Base-by-base conservation (phyloP, 2,113 vertebrate genomes). In the Daboia siamensis region DNA sequence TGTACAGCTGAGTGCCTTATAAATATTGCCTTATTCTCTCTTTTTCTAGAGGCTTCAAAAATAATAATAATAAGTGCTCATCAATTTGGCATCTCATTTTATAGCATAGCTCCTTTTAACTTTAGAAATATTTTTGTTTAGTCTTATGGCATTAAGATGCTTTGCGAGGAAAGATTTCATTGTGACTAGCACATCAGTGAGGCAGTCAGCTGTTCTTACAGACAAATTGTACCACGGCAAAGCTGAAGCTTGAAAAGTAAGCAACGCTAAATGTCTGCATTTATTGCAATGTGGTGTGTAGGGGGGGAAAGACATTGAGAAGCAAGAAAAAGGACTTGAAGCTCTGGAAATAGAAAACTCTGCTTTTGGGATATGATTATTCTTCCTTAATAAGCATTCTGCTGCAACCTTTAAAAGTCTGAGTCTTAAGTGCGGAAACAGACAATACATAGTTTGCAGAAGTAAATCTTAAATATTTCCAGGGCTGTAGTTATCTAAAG, bases 1-100 rank as follows among this genome's bases (percentile, higher is more conserved):
- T n/a, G 15, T 61, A 46, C 87, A 55, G 85, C 54, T 11, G 56
- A 93, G 87, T n/a, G 48, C 87, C 91, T 89, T 56, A 86, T 91
- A 89, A 91, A 89, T 88, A 84, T 91, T 84, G 64, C 86, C 88
- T 91, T 91, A 87, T 91, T 87, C 90, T 89, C n/a, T 44, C 17
- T 84, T 51, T 90, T 64, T 87, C 87, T 86, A 13, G 24, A 33
- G 10, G 56, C 93, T 89, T 91, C 87, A 56, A 91, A 90, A 39
- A 24, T 1, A 13, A 23, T 3, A 1, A 5, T 52, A 91, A 51
- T 10, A 51, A 51, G 9, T 33, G 48, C 69, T 85, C n/a, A 59
- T 86, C 56, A 89, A 20, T 26, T 91, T 56, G 39, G 87, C 26
- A 86, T 33, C 51, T 90, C 48, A 55, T 86, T 89, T 93, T 61